These are phyloP conservation scores for Anableps anableps DNA, from an alignment of 2,797 vertebrate genomes.

Conservation along the genomic window DNA sequence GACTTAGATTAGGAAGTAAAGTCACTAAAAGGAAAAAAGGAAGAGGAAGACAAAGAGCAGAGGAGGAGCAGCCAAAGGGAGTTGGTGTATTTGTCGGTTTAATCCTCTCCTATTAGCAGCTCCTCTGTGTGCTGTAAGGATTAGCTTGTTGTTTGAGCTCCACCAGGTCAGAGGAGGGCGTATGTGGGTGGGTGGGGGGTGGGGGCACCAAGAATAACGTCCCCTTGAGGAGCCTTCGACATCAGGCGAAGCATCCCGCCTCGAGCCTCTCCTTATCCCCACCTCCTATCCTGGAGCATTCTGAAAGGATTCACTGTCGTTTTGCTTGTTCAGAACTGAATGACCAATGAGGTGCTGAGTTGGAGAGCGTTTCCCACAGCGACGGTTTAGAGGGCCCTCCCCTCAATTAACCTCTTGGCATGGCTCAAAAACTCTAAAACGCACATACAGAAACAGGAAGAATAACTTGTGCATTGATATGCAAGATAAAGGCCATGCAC, in stretches of 20 bases:
- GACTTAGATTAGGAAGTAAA: constrained; percentile 11
- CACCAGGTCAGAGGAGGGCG: constrained; percentile 55
- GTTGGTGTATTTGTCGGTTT: constrained; percentile 48
- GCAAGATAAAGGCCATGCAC: constrained; percentile 60
- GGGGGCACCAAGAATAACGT: not conserved
- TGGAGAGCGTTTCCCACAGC: constrained; percentile 50
- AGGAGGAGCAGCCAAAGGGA: constrained; percentile 37
- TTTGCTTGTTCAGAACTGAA: constrained; percentile 55
- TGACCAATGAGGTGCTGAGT: constrained; percentile 56
- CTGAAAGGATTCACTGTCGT: constrained; percentile 16
- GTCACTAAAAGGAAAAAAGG: not conserved
- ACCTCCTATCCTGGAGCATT: constrained; percentile 35
- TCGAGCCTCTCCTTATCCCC: not conserved
- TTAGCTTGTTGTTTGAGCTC: constrained; percentile 68
- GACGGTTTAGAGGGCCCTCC: constrained; percentile 70
- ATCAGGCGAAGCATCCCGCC: constrained; percentile 18
- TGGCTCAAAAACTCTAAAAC: constrained; percentile 16
- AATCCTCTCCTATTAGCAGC: constrained; percentile 68
- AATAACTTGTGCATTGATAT: constrained; percentile 70
- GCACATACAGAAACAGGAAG: constrained; percentile 9
- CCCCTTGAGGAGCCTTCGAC: constrained; percentile 38
- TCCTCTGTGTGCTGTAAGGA: constrained; percentile 70
- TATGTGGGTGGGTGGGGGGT: constrained; percentile 21
- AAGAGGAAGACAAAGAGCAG: constrained; percentile 1
- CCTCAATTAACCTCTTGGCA: constrained; percentile 76